Base-by-base conservation (phyloP, 2,888 invertebrate genomes). In the Campopleginae sp. region DNA sequence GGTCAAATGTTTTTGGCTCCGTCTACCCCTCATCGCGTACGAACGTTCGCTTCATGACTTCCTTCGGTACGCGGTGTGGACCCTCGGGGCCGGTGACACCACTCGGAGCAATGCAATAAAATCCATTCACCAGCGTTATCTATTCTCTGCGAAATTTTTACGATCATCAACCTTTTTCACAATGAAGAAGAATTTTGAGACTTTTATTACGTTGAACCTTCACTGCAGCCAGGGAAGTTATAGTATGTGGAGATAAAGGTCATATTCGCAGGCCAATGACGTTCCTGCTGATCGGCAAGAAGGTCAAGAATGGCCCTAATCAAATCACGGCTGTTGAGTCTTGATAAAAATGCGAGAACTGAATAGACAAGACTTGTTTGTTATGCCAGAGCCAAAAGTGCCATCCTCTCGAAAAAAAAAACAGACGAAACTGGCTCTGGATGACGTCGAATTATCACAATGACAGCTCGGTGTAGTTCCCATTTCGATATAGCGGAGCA, bases 71-170 rank as follows among this genome's bases (percentile, higher is more conserved):
- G 42, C 77, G 42, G n/a, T 19, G 12, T 44, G 71, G 31, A 33
- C 80, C 80, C 84, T 66, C n/a, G 68, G 61, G 77, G 68, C 68
- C 12, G 14, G 51, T 65, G 51, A 48, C 44, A 65, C 61, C 17
- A 14, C 42, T 27, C 27, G 12, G 27, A 71, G 61, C 51, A 23
- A 68, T 80, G 76, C 44, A 72, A 74, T 80, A 77, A 72, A 80
- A 74, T 74, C 77, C 65, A 80, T 80, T 76, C 63, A 80, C 42
- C 51, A 44, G 31, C 33, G 75, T 72, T 77, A 66, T 77, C 58
- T 77, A 79, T 83, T 65, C n/a, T 51, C 17, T 48, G 66, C 38
- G 77, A 66, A 66, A 38, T 72, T 72, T 76, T 72, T 68, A 66
- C 76, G 76, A 48, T 27, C 61, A 19, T 72, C 48, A 72, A 71